These are phyloP conservation scores for Sarcophilus harrisii DNA, from an alignment of 2,797 vertebrate genomes.

Conservation along the genomic window DNA sequence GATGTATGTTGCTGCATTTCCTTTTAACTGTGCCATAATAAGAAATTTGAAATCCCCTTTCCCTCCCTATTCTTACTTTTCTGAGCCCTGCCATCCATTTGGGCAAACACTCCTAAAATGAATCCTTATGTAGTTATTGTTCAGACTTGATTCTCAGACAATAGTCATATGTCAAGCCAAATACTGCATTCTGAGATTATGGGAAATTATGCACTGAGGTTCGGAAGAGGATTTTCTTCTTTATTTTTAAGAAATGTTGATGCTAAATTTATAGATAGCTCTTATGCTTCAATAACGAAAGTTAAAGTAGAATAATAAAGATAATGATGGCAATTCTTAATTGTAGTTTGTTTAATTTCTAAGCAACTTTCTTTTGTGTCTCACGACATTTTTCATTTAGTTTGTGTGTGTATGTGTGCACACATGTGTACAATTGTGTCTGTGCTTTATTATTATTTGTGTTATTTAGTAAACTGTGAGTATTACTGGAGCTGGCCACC, in stretches of 20 bases:
- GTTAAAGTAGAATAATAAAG: constrained; percentile 78
- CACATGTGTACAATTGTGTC: too few relatives aligned
- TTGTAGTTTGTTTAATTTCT: constrained; percentile 65
- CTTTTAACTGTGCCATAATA: neutral
- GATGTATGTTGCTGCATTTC: neutral
- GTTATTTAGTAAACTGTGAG: neutral
- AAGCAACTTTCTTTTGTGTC: constrained; percentile 35
- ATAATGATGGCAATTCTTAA: constrained; percentile 70
- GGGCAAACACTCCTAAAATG: neutral
- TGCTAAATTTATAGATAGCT: constrained; percentile 76
- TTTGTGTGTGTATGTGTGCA: too few relatives aligned
- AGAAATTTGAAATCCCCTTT: neutral
- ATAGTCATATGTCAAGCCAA: neutral
- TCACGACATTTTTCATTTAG: constrained; percentile 63
- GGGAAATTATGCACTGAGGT: neutral
- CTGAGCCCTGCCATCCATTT: rapidly evolving
- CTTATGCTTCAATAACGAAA: constrained; percentile 78
- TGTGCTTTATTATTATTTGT: neutral
- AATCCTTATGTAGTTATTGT: rapidly evolving
- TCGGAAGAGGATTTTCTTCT: constrained; percentile 42
- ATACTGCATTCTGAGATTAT: neutral
- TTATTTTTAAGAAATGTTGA: constrained; percentile 74
- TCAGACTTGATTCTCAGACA: rapidly evolving
- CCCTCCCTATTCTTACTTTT: neutral
- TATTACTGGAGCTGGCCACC: neutral